Evolutionary conservation across 2,113 vertebrate species (phyloP).

Genomic region (Hippocampus mohnikei): DNA sequence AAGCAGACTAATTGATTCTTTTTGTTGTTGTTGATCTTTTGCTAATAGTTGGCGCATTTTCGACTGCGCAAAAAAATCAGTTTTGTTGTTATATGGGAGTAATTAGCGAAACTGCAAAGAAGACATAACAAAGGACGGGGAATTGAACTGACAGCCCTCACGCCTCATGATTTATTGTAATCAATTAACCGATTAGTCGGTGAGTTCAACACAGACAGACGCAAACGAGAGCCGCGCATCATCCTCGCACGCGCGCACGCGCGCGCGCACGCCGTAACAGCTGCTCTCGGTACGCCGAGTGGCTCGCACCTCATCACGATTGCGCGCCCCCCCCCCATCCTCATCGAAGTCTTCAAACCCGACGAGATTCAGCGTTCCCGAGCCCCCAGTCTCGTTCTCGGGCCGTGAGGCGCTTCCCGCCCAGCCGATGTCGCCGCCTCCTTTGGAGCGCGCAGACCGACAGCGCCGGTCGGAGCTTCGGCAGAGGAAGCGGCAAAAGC

Average conservation of each 20-base stretch:
- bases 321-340: constrained; percentile 24
- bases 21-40: neutral
- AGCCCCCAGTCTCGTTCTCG: constrained; percentile 26
- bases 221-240: neutral
- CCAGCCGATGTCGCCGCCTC: constrained; percentile 58
- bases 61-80: neutral
- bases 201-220: neutral
- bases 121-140: neutral
- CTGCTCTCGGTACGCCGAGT: neutral
- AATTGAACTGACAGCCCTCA: neutral
- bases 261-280: neutral
- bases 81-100: neutral
- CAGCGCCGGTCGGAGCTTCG: constrained; percentile 43
- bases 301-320: constrained; percentile 11
- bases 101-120: too few species aligned
- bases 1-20: neutral
- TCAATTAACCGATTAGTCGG: neutral
- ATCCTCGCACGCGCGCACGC: constrained; percentile 1
- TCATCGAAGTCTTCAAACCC: constrained; percentile 13
- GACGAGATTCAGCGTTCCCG: constrained; percentile 40
- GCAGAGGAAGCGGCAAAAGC: constrained; percentile 13
- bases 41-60: neutral
- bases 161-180: neutral
- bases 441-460: constrained; percentile 46
- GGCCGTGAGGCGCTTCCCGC: constrained; percentile 31